Conservation (phyloP, 2,888 invertebrate genomes). For the Pyrochroa serraticornis region DNA sequence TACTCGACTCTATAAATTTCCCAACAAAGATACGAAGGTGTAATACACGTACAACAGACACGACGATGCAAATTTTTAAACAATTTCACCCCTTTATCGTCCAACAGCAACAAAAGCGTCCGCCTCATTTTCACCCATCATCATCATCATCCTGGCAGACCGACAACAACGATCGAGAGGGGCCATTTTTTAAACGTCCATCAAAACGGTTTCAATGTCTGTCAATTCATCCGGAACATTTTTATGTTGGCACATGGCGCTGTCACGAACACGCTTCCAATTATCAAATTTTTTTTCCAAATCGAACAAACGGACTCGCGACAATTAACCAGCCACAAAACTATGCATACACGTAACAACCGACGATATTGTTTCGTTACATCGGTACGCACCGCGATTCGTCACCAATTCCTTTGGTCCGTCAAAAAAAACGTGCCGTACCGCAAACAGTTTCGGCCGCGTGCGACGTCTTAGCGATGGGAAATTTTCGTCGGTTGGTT, state of each 20-base stretch:
- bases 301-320: neutral
- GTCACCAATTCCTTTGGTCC: neutral
- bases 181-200: neutral
- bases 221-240: constrained; percentile 18
- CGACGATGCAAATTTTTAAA: no score
- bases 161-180: no score
- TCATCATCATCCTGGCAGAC: neutral
- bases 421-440: no score
- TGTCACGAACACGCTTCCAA: constrained; percentile 20
- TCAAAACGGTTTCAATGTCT: constrained; percentile 13
- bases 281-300: constrained; percentile 4
- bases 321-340: neutral
- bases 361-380: neutral
- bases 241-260: constrained; percentile 21
- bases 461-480: no score
- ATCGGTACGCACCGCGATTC: neutral
- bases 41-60: no score
- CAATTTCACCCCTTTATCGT: no score
- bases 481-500: neutral
- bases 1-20: constrained; percentile 37
- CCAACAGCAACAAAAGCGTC: neutral
- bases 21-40: constrained; percentile 17
- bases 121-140: neutral
- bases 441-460: no score
- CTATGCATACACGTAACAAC: neutral